phyloP scores from a whole-genome alignment of 2,888 invertebrate species.

The Anthophora plumipes region DNA sequence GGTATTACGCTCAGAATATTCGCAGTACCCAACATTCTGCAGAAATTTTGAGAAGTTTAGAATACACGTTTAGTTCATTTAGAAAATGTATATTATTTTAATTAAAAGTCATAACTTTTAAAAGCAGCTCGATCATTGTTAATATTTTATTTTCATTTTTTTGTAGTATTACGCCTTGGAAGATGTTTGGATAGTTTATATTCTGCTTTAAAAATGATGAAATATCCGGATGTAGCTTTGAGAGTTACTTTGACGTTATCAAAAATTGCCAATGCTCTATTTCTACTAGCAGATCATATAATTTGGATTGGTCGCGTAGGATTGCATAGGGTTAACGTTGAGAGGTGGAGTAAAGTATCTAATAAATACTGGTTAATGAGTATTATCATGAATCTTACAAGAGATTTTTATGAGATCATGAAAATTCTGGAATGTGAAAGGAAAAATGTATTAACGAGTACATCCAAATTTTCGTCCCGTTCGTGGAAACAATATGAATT shows the following conservation, averaged over 20 bases:
- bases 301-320: slow-evolving; percentile 93
- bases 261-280: slow-evolving; percentile 92
- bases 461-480: slow-evolving; percentile 34
- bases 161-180: slow-evolving; percentile 93
- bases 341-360: slow-evolving; percentile 90
- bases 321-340: slow-evolving; percentile 88
- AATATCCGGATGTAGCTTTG: slow-evolving; percentile 90
- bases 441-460: slow-evolving; percentile 44
- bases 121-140: not conserved
- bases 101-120: slow-evolving; percentile 11
- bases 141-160: slow-evolving; percentile 28
- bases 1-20: slow-evolving; percentile 90
- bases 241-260: slow-evolving; percentile 91
- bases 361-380: slow-evolving; percentile 95
- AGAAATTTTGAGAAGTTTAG: slow-evolving; percentile 92
- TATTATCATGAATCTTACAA: slow-evolving; percentile 91
- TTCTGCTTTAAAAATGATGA: slow-evolving; percentile 89
- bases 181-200: slow-evolving; percentile 93
- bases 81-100: slow-evolving; percentile 89
- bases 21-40: slow-evolving; percentile 87
- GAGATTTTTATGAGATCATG: slow-evolving; percentile 94
- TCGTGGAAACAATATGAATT: slow-evolving; percentile 48
- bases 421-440: slow-evolving; percentile 86
- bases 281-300: slow-evolving; percentile 93
- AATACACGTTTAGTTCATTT: slow-evolving; percentile 93